Conservation (phyloP, 2,113 vertebrate genomes). For the Maccullochella peelii region DNA sequence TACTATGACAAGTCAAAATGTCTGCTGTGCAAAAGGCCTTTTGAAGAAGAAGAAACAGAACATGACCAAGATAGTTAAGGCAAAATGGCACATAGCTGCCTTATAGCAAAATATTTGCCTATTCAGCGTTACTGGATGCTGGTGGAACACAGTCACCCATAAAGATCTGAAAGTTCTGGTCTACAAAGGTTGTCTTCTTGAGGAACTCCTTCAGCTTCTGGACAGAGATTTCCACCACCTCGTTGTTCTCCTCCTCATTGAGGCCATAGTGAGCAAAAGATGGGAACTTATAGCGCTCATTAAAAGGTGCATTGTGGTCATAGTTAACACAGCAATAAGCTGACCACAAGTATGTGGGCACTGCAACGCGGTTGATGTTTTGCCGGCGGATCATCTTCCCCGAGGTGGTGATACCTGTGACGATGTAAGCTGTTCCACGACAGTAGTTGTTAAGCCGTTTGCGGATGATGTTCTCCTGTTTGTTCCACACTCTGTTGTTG, state of each 20-base stretch:
- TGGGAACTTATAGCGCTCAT: conserved; percentile 78
- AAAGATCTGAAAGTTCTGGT: conserved; percentile 81
- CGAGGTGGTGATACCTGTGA: conserved; percentile 75
- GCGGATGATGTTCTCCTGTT: conserved; percentile 78
- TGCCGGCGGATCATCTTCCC: conserved; percentile 76
- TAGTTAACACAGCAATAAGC: conserved; percentile 80
- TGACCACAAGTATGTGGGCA: conserved; percentile 79
- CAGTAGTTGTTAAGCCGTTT: conserved; percentile 83
- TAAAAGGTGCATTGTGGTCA: conserved; percentile 76
- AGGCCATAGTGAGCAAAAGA: conserved; percentile 78
- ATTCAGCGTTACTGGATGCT: neutral
- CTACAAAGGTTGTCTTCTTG: conserved; percentile 68
- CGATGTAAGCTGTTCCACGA: conserved; percentile 69
- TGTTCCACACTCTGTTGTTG: conserved; percentile 74
- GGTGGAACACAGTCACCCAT: conserved; percentile 68
- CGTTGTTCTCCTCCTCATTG: conserved; percentile 72
- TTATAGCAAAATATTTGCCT: neutral
- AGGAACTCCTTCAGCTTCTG: conserved; percentile 78
- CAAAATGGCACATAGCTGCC: neutral
- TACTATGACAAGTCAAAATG: conserved; percentile 4
- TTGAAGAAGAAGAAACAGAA: neutral
- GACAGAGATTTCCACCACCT: conserved; percentile 74
- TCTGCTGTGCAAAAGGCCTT: neutral
- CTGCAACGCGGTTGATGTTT: conserved; percentile 76
- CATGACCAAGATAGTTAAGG: neutral